Percentiles rank a stretch among this genome's conserved stretches.
These are phyloP conservation scores for Stictocephala bisonia DNA, from an alignment of 2,888 invertebrate genomes.

Conservation along the genomic window DNA sequence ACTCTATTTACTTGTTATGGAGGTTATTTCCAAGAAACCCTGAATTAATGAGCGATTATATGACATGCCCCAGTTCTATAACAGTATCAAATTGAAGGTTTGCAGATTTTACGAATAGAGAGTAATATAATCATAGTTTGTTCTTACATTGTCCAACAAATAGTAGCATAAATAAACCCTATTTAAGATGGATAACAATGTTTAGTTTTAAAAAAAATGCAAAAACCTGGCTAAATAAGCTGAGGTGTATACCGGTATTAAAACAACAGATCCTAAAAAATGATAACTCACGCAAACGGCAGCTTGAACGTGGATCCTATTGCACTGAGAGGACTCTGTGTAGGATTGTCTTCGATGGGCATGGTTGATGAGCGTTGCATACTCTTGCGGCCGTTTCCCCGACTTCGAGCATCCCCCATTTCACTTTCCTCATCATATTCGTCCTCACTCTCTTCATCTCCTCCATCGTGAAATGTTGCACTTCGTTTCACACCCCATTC, in stretches of 20 bases:
- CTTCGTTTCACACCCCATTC: conserved; percentile 62
- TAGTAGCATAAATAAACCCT: too few relatives aligned
- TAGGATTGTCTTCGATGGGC: conserved; percentile 66
- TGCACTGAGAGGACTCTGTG: conserved; percentile 74
- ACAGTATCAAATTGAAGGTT: too few relatives aligned
- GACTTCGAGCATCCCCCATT: conserved; percentile 15
- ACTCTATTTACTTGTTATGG: too few relatives aligned
- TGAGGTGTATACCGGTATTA: conserved; percentile 29
- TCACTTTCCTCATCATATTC: conserved; percentile 34
- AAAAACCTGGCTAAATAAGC: conserved; percentile 33
- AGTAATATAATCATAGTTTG: too few relatives aligned
- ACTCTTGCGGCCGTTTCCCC: conserved; percentile 23
- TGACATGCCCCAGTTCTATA: too few relatives aligned
- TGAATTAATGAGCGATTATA: too few relatives aligned
- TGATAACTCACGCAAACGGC: conserved; percentile 79
- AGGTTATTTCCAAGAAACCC: too few relatives aligned
- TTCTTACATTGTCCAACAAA: too few relatives aligned
- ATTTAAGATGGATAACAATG: too few relatives aligned
- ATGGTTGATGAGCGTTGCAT: conserved; percentile 69
- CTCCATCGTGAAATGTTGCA: conserved; percentile 63
- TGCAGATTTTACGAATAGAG: too few relatives aligned
- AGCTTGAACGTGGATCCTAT: conserved; percentile 85
- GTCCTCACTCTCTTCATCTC: conserved; percentile 40
- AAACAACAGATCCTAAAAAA: not conserved
- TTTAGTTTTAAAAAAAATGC: conserved; percentile 14